Percentiles rank a stretch among this genome's conserved stretches.
These are phyloP conservation scores for Lordiphosa stackelbergi DNA, from an alignment of 1,140 invertebrate species.

Conservation along the genomic window DNA sequence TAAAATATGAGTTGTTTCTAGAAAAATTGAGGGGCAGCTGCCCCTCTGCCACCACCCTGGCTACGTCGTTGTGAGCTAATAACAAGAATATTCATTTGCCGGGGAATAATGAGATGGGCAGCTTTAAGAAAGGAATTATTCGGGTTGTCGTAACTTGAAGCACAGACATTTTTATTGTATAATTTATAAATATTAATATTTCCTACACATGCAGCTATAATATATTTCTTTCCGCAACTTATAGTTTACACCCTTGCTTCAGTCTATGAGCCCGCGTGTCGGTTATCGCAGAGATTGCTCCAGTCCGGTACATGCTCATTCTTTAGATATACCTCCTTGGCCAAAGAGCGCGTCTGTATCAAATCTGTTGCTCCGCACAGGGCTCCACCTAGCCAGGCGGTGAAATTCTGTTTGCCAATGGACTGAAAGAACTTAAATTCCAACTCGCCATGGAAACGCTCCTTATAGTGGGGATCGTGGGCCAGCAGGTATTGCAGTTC, in stretches of 20 bases:
- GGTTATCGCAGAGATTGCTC: conserved; percentile 85
- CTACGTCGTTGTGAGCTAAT: too few species aligned
- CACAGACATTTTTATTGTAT: too few species aligned
- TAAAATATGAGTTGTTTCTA: too few species aligned
- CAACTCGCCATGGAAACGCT: conserved; percentile 78
- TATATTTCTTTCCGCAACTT: not conserved
- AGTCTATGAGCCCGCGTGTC: conserved; percentile 44
- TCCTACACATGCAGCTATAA: too few species aligned
- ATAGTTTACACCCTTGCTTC: too few species aligned
- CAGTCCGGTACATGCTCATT: conserved; percentile 87
- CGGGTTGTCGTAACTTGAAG: too few species aligned
- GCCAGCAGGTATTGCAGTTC: conserved; percentile 84
- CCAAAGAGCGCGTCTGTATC: conserved; percentile 83
- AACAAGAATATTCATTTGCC: too few species aligned
- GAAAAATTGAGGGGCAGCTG: too few species aligned
- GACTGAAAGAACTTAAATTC: conserved; percentile 85
- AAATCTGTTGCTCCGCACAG: conserved; percentile 91
- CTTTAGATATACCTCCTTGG: conserved; percentile 86
- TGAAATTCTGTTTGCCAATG: conserved; percentile 90
- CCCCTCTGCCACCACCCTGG: too few species aligned
- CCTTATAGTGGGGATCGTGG: conserved; percentile 81
- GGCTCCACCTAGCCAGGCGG: conserved; percentile 90
- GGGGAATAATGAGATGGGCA: too few species aligned
- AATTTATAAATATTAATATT: too few species aligned
- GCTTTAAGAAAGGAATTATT: too few species aligned